Conservation (phyloP, 2,888 invertebrate genomes). For the Cerastoderma edule region DNA sequence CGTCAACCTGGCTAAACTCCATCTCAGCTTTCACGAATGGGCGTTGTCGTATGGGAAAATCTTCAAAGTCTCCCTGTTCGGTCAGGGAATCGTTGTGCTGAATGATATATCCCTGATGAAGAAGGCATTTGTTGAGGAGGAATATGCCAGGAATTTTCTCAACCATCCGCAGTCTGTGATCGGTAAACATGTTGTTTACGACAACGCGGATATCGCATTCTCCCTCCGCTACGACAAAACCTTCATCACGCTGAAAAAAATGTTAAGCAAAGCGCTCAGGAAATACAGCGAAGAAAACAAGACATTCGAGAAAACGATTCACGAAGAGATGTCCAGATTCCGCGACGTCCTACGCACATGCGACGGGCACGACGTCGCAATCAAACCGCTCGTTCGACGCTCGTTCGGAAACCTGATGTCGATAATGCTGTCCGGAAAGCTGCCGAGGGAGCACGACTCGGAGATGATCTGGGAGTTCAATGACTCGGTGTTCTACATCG, state of each 20-base stretch:
- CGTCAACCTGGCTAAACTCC: slow-evolving; percentile 9
- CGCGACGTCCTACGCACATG: not conserved
- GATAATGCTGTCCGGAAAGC: slow-evolving; percentile 25
- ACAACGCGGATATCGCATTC: not conserved
- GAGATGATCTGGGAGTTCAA: slow-evolving; percentile 4
- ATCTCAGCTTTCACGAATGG: slow-evolving; percentile 21
- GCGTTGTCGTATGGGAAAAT: slow-evolving; percentile 16
- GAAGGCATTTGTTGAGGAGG: slow-evolving; percentile 22
- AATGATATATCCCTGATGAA: slow-evolving; percentile 22
- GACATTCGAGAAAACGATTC: slow-evolving; percentile 3
- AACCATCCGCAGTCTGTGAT: slow-evolving; percentile 13
- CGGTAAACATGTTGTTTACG: not conserved
- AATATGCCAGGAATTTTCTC: slow-evolving; percentile 10
- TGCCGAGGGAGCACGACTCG: not conserved
- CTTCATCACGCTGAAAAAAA: slow-evolving; percentile 8
- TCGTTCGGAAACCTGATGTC: slow-evolving; percentile 29
- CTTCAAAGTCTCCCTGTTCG: slow-evolving; percentile 18
- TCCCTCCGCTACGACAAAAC: not conserved
- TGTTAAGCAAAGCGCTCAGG: slow-evolving; percentile 16
- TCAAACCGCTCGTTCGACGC: slow-evolving; percentile 15
- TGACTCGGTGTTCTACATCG: not conserved
- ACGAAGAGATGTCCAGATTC: slow-evolving; percentile 21
- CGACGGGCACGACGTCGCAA: slow-evolving; percentile 23
- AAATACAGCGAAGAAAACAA: not conserved
- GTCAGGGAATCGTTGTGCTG: slow-evolving; percentile 21